Conservation (phyloP, 2,113 vertebrate species). For the Zosterops lateralis region DNA sequence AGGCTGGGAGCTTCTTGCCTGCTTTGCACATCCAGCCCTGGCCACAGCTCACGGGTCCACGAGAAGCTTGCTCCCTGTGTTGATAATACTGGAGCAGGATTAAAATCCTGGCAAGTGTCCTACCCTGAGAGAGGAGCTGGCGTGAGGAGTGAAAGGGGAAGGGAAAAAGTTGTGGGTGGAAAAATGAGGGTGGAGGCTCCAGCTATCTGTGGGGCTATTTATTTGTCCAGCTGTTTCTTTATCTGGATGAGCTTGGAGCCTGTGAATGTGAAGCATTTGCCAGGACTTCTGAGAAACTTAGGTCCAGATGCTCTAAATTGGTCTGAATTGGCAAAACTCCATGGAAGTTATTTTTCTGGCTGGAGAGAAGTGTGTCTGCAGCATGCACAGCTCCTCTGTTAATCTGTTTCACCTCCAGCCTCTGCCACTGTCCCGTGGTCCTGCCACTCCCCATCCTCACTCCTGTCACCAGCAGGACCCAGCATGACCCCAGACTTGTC, state of each 20-base stretch:
- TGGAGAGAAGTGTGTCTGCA: not conserved
- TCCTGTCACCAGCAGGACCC: not conserved
- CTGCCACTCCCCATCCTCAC: not conserved
- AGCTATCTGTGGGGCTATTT: constrained; percentile 41
- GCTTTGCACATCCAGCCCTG: not conserved
- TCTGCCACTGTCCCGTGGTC: not conserved
- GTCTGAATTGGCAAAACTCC: constrained; percentile 29
- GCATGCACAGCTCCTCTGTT: not conserved
- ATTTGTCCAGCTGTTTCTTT: constrained; percentile 55
- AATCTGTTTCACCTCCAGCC: not conserved
- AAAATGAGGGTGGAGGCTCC: constrained; percentile 44
- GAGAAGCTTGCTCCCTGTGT: not conserved
- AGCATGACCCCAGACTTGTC: not conserved
- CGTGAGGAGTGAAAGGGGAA: not conserved
- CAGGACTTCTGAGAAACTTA: constrained; percentile 33
- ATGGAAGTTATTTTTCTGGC: not conserved
- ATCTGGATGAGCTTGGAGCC: constrained; percentile 20
- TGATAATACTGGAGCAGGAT: not conserved
- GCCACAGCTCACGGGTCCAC: not conserved
- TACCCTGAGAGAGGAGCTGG: not conserved
- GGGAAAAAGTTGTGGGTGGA: constrained; percentile 43
- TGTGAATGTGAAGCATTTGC: constrained; percentile 29
- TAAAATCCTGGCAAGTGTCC: not conserved
- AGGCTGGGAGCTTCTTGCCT: not conserved
- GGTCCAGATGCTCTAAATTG: constrained; percentile 12